These are phyloP conservation scores for Platygyra sinensis DNA, from an alignment of 64 coral and sea anemone genomes.

Conservation along the genomic window DNA sequence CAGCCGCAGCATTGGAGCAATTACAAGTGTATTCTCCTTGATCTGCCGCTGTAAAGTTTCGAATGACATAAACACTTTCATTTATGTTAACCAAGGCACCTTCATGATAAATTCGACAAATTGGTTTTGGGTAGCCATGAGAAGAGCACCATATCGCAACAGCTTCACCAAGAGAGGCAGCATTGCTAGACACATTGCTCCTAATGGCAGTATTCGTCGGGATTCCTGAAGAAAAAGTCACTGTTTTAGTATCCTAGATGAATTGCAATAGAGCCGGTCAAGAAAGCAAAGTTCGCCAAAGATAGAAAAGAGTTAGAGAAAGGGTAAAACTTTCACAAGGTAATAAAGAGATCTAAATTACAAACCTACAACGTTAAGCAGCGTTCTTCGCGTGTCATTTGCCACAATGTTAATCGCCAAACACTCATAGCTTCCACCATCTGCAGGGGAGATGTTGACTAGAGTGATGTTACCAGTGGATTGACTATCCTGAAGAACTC, in stretches of 20 bases:
- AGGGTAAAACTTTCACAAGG: too few relatives aligned
- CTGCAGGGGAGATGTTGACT: not conserved
- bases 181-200: conserved; percentile 54
- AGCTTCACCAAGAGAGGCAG: conserved; percentile 29
- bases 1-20: conserved; percentile 36
- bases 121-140: conserved; percentile 26
- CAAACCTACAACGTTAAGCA: not conserved
- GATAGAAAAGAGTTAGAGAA: too few relatives aligned
- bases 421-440: conserved; percentile 20
- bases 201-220: conserved; percentile 30
- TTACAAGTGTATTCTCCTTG: conserved; percentile 48
- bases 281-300: too few relatives aligned
- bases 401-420: conserved; percentile 1
- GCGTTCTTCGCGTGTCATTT: not conserved
- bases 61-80: conserved; percentile 11
- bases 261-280: too few relatives aligned
- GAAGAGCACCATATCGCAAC: conserved; percentile 57
- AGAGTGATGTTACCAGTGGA: conserved; percentile 3
- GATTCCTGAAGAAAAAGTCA: conserved; percentile 18
- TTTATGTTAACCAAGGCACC: not conserved
- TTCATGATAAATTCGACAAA: conserved; percentile 35
- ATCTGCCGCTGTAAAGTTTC: not conserved
- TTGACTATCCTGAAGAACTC: not conserved
- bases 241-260: not conserved
- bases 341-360: not conserved